Percentiles rank a stretch among this genome's conserved stretches.
phyloP scores from a whole-genome alignment of 2,797 vertebrate species.

The Lagocephalus sceleratus region DNA sequence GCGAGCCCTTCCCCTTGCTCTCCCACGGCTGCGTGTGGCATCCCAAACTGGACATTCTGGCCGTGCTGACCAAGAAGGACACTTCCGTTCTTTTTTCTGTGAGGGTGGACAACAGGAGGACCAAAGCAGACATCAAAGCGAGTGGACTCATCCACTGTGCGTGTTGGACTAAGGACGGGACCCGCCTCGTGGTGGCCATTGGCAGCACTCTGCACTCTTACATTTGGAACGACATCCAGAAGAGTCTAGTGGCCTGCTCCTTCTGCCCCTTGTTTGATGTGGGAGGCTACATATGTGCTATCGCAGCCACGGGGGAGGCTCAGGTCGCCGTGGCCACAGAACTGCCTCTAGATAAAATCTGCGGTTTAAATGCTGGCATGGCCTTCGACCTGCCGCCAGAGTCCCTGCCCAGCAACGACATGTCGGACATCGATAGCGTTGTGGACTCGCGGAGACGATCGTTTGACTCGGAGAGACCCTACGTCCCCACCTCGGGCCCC shows the following conservation, averaged over 20 bases:
- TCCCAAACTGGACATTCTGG: constrained; percentile 83
- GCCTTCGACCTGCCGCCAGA: constrained; percentile 73
- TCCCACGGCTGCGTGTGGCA: constrained; percentile 95
- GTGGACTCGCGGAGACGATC: constrained; percentile 72
- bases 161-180: constrained; percentile 92
- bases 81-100: constrained; percentile 84
- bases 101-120: constrained; percentile 75
- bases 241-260: constrained; percentile 81
- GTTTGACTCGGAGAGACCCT: constrained; percentile 73
- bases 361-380: constrained; percentile 81
- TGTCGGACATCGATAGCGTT: constrained; percentile 62
- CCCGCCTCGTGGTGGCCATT: constrained; percentile 87
- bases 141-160: constrained; percentile 86
- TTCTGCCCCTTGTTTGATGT: constrained; percentile 88
- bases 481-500: constrained; percentile 69
- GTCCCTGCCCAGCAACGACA: constrained; percentile 44
- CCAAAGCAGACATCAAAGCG: constrained; percentile 82
- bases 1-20: constrained; percentile 85
- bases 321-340: constrained; percentile 89
- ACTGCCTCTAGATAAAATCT: constrained; percentile 88
- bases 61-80: constrained; percentile 85
- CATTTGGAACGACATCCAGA: constrained; percentile 87
- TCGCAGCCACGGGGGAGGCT: constrained; percentile 78
- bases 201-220: constrained; percentile 88
- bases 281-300: constrained; percentile 83